Percentiles rank a stretch among this genome's conserved stretches.
Evolutionary conservation across 2,888 invertebrate genomes (phyloP).

Genomic region (Melanostoma scalare): DNA sequence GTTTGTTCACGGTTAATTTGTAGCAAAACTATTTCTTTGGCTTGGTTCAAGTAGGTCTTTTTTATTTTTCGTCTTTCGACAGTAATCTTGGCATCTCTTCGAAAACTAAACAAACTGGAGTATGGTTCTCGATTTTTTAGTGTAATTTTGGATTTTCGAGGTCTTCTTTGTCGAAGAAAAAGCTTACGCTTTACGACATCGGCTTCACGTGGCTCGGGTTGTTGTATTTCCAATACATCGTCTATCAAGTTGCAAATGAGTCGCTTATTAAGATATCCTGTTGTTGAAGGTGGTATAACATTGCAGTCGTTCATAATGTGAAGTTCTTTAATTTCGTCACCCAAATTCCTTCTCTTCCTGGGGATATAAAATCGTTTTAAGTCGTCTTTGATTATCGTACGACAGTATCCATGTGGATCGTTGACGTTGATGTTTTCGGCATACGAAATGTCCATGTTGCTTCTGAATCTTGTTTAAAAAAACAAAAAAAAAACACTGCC

Average conservation of each 20-base stretch:
- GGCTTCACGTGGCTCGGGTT: neutral
- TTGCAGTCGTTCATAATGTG: conserved; percentile 43
- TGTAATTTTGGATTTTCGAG: conserved; percentile 71
- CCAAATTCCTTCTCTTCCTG: conserved; percentile 38
- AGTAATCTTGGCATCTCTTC: conserved; percentile 66
- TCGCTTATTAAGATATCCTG: conserved; percentile 41
- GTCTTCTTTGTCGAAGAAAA: conserved; percentile 71
- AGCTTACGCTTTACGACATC: conserved; percentile 76
- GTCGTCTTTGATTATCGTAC: neutral
- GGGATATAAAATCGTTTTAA: conserved; percentile 12
- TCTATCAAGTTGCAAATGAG: conserved; percentile 46
- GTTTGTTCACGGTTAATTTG: conserved; percentile 10
- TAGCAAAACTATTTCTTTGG: conserved; percentile 47
- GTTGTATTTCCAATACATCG: conserved; percentile 43
- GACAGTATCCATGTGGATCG: conserved; percentile 52
- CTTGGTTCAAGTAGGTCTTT: conserved; percentile 74
- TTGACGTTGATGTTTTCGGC: no score
- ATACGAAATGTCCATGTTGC: no score
- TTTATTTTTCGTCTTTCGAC: conserved; percentile 55
- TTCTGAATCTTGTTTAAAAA: no score
- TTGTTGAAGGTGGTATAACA: conserved; percentile 51
- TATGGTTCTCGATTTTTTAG: conserved; percentile 61
- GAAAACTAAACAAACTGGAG: conserved; percentile 73
- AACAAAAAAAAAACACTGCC: no score
- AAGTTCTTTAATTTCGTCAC: conserved; percentile 37